Evolutionary conservation across 2,797 vertebrate species (phyloP).

Genomic region (Falco novaeseelandiae): DNA sequence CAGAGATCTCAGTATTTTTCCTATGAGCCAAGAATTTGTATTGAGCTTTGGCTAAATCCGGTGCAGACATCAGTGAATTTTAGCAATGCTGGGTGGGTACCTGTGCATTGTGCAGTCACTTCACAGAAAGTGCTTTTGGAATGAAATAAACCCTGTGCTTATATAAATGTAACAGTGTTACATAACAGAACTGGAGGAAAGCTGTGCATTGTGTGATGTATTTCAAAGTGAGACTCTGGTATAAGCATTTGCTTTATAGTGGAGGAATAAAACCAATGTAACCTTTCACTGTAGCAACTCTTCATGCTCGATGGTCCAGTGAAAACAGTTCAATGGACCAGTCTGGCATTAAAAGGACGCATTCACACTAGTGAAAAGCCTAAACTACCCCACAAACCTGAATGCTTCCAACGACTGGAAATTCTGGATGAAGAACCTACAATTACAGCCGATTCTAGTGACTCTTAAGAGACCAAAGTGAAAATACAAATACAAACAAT

Average conservation of each 20-base stretch:
- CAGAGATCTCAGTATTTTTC: background rate
- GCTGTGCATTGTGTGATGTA: background rate
- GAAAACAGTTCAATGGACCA: background rate
- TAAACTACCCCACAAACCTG: background rate
- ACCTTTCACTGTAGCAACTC: background rate
- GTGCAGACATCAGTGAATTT: background rate
- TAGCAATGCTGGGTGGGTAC: background rate
- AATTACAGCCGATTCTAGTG: background rate
- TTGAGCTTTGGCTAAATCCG: background rate
- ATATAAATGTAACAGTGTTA: background rate
- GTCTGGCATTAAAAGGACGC: background rate
- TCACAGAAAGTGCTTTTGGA: background rate
- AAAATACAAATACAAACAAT: background rate
- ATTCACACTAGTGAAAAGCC: background rate
- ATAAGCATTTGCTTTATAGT: background rate
- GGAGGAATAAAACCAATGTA: background rate
- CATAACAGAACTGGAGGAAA: background rate
- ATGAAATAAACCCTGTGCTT: background rate
- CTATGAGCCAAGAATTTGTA: background rate
- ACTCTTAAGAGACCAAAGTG: background rate
- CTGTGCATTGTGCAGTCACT: background rate
- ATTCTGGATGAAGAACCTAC: background rate
- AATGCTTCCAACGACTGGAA: background rate
- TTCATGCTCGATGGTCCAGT: background rate
- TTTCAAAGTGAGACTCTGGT: conserved; percentile 3